phyloP scores from a whole-genome alignment of 1,140 invertebrate species.

The Frieseomelitta varia region DNA sequence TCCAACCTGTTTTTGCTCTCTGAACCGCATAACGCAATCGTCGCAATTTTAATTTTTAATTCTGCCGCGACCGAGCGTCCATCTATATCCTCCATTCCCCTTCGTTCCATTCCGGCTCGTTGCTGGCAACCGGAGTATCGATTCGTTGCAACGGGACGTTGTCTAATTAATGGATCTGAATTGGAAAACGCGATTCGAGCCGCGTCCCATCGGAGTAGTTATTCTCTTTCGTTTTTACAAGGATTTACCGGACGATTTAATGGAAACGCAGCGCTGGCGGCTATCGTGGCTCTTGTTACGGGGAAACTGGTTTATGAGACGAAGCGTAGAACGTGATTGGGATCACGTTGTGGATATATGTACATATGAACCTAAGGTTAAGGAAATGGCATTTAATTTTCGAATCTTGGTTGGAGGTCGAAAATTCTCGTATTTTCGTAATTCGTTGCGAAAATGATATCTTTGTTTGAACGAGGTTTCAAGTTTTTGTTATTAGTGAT shows the following conservation, averaged over 20 bases:
- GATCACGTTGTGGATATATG: too few relatives aligned
- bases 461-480: too few relatives aligned
- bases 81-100: background rate
- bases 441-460: too few relatives aligned
- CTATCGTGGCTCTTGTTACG: background rate
- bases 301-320: background rate
- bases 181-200: background rate
- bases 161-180: constrained; percentile 20
- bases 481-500: too few relatives aligned
- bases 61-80: constrained; percentile 8
- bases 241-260: background rate
- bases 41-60: constrained; percentile 71
- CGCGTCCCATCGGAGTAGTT: background rate
- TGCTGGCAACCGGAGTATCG: background rate
- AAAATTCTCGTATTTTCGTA: too few relatives aligned
- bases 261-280: background rate
- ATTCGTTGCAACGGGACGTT: background rate
- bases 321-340: background rate
- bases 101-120: background rate
- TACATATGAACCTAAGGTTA: background rate
- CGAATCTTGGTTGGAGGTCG: background rate
- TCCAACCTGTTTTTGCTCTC: background rate
- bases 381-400: background rate
- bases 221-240: constrained; percentile 6
- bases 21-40: constrained; percentile 57